A percentile compares a stretch with the other conserved stretches of the same genome.
These are phyloP conservation scores for Stegana nigrithorax DNA, from an alignment of 2,888 invertebrate species.

Conservation along the genomic window DNA sequence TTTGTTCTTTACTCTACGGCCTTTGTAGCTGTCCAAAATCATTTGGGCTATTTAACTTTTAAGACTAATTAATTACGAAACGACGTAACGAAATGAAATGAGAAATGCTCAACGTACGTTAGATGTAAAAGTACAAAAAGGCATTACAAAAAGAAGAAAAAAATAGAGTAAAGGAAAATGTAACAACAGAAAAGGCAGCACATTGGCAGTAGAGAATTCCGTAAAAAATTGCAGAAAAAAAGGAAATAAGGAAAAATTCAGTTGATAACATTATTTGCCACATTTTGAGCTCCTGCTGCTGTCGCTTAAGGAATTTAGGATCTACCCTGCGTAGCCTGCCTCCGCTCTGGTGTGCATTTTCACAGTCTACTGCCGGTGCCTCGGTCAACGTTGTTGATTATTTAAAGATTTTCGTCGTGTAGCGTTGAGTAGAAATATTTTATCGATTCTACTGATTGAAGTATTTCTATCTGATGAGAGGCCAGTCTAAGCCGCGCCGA, in stretches of 20 bases:
- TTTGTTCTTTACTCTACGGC: conserved; percentile 19
- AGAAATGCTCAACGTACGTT: too few relatives aligned
- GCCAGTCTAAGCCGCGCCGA: too few relatives aligned
- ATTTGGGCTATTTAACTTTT: conserved; percentile 61
- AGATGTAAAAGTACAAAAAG: background rate
- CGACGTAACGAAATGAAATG: conserved; percentile 50
- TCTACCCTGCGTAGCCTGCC: too few relatives aligned
- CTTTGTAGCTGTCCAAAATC: conserved; percentile 57
- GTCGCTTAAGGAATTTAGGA: too few relatives aligned
- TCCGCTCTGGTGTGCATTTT: too few relatives aligned
- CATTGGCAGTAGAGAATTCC: background rate
- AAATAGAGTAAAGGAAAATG: background rate
- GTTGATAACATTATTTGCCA: conserved; percentile 19
- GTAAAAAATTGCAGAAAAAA: background rate
- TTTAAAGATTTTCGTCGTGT: too few relatives aligned
- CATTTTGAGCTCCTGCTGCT: too few relatives aligned
- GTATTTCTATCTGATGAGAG: too few relatives aligned
- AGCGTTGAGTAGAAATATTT: too few relatives aligned
- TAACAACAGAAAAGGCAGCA: background rate
- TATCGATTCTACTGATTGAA: too few relatives aligned
- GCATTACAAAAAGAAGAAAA: background rate
- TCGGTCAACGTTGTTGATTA: too few relatives aligned
- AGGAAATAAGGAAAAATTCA: background rate
- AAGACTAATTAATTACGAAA: conserved; percentile 63
- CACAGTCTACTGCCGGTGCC: too few relatives aligned